A percentile compares a stretch with the other conserved stretches of the same genome.
Evolutionary conservation across 2,888 invertebrate species (phyloP).

Genomic region (Mycalesis mineus): DNA sequence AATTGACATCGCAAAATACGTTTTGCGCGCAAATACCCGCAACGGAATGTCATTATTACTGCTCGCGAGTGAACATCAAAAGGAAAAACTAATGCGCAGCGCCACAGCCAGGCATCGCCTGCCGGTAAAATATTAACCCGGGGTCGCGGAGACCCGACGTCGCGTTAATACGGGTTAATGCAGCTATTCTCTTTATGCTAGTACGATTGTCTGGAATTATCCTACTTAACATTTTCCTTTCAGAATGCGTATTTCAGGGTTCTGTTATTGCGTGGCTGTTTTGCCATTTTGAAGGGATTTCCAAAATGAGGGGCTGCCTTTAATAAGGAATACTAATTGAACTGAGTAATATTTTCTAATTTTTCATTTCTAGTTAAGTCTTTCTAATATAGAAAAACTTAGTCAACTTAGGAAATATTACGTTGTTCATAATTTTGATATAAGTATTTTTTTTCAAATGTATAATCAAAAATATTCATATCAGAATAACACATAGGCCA

Average conservation of each 20-base stretch:
- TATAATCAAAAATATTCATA: too few relatives aligned
- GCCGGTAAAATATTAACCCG: conserved; percentile 67
- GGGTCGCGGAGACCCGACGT: conserved; percentile 53
- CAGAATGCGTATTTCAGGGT: conserved; percentile 18
- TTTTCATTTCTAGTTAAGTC: too few relatives aligned
- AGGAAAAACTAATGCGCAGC: conserved; percentile 68
- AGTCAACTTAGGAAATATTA: too few relatives aligned
- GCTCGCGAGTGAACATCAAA: conserved; percentile 57
- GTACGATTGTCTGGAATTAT: conserved; percentile 55
- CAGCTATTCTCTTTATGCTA: conserved; percentile 47
- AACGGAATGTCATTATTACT: not conserved
- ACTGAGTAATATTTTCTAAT: too few relatives aligned
- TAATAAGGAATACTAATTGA: too few relatives aligned
- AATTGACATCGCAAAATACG: too few relatives aligned
- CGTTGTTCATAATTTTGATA: too few relatives aligned
- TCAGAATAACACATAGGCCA: too few relatives aligned
- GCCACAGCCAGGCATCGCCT: conserved; percentile 51
- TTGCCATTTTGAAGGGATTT: not conserved
- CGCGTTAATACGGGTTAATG: conserved; percentile 64
- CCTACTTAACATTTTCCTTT: conserved; percentile 41
- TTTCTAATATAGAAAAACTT: too few relatives aligned
- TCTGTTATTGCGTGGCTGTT: not conserved
- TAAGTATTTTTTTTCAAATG: too few relatives aligned
- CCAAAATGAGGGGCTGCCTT: too few relatives aligned
- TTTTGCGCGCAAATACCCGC: too few relatives aligned